Base-by-base conservation (phyloP, 2,888 invertebrate genomes). In the Exocentrus adspersus region DNA sequence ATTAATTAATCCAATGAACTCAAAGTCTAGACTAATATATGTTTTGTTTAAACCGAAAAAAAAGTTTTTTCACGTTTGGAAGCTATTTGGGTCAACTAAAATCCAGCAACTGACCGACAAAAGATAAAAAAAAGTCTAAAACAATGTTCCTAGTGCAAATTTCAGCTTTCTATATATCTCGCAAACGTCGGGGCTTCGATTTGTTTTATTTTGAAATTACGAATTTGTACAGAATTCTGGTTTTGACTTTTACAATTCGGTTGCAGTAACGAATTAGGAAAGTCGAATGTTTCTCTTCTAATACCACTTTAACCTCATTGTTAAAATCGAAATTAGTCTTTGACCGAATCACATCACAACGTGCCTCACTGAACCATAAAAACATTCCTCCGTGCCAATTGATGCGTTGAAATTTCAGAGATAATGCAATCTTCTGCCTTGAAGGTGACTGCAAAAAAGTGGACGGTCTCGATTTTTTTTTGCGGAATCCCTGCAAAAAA, bases 231-330 rank as follows among this genome's bases (percentile, higher is more conserved):
- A 37, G 37, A 37, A 37, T 37, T 37, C 37, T 37, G 37, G 37
- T 37, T 37, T 37, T 37, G n/a, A 37, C n/a, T 37, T 14, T 32
- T 32, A 32, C 32, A 32, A 10, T 10, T n/a, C n/a, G 37, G n/a
- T 37, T 37, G 37, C 37, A 37, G 14, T n/a, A 37, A 14, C 37
- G 14, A 37, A 37, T 37, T 37, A 37, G 37, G 37, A 37, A 37
- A 37, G 37, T 37, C 37, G 37, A 37, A 37, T 37, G 37, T 37
- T 37, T 37, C 37, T 37, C 37, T 37, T 37, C 37, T 37, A 37
- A 37, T 37, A 37, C 37, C 37, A 37, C 37, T 37, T 37, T 37
- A 37, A 37, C 37, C 37, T 37, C 37, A 37, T 37, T 37, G 37
- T 37, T 12, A n/a, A 37, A 37, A 37, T n/a, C 37, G 37, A 37